Evolutionary conservation across 2,797 vertebrate genomes (phyloP).

Genomic region (Pristis pectinata): DNA sequence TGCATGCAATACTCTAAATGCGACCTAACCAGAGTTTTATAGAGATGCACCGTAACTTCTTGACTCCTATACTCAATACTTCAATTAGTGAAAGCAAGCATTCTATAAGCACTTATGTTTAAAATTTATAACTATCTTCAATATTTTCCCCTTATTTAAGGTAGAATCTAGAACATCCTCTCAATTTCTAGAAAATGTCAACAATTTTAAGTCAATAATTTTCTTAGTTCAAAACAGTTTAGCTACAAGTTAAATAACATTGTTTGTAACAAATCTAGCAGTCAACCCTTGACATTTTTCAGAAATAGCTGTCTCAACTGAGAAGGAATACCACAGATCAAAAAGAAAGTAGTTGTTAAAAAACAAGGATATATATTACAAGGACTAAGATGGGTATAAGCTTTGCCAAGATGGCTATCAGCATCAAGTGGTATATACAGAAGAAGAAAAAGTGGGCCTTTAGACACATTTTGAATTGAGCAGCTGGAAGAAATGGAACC

Average conservation of each 20-base stretch:
- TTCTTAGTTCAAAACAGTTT: not conserved
- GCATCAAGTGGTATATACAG: not conserved
- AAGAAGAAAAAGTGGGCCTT: not conserved
- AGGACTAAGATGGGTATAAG: not conserved
- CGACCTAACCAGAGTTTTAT: too few relatives aligned
- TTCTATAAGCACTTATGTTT: too few relatives aligned
- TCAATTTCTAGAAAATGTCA: not conserved
- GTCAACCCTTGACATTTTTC: not conserved
- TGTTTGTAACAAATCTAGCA: not conserved
- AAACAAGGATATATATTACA: not conserved
- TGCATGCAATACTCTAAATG: too few relatives aligned
- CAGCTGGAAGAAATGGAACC: not conserved
- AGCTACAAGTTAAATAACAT: not conserved
- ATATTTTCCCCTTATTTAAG: not conserved
- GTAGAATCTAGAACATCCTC: not conserved
- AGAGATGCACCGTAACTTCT: too few relatives aligned
- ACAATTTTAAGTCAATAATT: not conserved
- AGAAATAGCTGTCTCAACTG: not conserved
- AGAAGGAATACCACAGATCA: not conserved
- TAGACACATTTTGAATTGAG: not conserved
- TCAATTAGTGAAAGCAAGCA: too few relatives aligned
- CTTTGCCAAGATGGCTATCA: not conserved
- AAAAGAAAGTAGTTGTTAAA: not conserved
- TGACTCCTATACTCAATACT: too few relatives aligned
- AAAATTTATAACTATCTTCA: too few relatives aligned